Conservation (phyloP, 2,888 invertebrate species). For the Dexiosoma caninum region DNA sequence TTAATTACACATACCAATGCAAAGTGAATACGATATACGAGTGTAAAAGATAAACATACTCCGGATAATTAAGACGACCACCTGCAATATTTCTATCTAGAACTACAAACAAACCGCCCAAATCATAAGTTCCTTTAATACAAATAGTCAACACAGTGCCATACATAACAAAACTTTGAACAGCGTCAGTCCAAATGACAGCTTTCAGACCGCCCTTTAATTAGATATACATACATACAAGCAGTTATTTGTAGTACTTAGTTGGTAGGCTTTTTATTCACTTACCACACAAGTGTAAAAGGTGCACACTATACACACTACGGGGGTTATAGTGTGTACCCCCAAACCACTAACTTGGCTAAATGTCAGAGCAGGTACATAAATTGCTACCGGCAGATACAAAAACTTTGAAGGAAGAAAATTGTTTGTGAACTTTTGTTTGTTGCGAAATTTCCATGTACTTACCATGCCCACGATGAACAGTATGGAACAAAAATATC, state of each 20-base stretch:
- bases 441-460: constrained; percentile 54
- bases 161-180: constrained; percentile 87
- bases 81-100: constrained; percentile 83
- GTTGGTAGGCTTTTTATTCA: constrained; percentile 68
- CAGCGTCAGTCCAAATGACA: constrained; percentile 90
- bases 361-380: constrained; percentile 86
- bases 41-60: constrained; percentile 80
- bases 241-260: background rate
- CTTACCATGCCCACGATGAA: constrained; percentile 85
- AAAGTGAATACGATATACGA: no score
- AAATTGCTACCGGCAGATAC: constrained; percentile 79
- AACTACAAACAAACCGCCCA: constrained; percentile 84
- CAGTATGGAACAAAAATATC: constrained; percentile 84
- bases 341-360: constrained; percentile 86
- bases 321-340: constrained; percentile 88
- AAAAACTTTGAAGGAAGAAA: constrained; percentile 66
- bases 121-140: constrained; percentile 85
- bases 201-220: constrained; percentile 87
- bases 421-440: background rate
- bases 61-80: constrained; percentile 84
- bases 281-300: constrained; percentile 94
- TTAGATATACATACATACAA: background rate
- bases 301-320: constrained; percentile 87
- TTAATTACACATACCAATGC: no score
- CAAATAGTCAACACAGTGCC: constrained; percentile 85